Evolutionary conservation across 2,797 vertebrate genomes (phyloP).

Genomic region (Xenops minutus): DNA sequence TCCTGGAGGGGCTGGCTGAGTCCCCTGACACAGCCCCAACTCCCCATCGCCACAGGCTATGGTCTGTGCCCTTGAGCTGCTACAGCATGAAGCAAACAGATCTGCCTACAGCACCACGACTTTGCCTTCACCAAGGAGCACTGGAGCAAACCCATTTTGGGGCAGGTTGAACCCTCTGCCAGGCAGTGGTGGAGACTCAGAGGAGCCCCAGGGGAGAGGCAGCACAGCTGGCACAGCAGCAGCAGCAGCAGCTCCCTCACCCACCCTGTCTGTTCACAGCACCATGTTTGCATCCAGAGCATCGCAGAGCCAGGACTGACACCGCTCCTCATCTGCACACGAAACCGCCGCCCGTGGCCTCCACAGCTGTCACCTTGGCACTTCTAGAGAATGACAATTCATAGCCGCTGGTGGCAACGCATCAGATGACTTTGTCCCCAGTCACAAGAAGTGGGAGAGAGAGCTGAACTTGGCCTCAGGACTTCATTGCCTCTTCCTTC

Average conservation of each 20-base stretch:
- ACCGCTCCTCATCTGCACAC: neutral
- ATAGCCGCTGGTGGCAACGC: rapidly evolving
- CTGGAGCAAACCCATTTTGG: neutral
- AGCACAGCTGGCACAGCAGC: neutral
- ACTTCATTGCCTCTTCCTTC: neutral
- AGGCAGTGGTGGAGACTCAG: neutral
- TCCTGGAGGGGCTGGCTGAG: neutral
- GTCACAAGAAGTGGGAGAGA: neutral
- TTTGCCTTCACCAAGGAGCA: neutral
- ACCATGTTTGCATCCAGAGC: rapidly evolving
- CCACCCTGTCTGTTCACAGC: rapidly evolving
- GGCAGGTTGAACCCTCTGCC: neutral
- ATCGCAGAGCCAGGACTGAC: neutral
- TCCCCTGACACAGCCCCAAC: neutral
- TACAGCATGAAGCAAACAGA: neutral
- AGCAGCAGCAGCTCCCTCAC: neutral
- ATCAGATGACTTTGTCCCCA: neutral
- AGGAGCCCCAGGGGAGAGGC: neutral
- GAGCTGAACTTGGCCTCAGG: neutral
- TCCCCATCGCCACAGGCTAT: neutral
- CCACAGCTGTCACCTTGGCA: slow-evolving; percentile 6
- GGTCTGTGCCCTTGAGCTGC: neutral
- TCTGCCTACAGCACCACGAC: neutral
- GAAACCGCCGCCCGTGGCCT: neutral
- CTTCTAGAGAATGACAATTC: neutral